Evolutionary conservation across 2,113 vertebrate genomes (phyloP), one percentile per base, ranked within the genome.

Genomic region (Nothocercus julius): DNA sequence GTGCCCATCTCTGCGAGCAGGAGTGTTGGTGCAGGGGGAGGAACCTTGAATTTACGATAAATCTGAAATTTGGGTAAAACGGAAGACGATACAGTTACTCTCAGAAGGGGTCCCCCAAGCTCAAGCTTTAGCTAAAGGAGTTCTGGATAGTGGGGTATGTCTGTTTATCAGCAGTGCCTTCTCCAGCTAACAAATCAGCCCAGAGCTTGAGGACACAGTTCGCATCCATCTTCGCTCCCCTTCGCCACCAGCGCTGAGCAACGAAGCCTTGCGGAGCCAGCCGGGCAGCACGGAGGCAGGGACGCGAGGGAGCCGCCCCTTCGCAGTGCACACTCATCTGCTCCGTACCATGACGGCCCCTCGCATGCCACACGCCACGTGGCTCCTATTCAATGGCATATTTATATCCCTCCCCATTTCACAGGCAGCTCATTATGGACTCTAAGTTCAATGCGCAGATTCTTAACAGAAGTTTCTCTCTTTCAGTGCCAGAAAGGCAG

Each of bases 241-340:
- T 63, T 66, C 10, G 61, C 30, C 12, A 19, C 8, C 47, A 76
- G 38, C 30, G 73, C 3, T 56, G 54, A 82, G 49, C 38, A 87
- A 19, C 1, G 6, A 85, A 69, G 40, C 27, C 54, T 79, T 49
- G 91, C 56, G 18, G 44, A 20, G 20, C 28, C 2, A 87, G 30
- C 38, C 49, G 36, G 53, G 72, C 0, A 0, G 36, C 20, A 70
- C 5, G 18, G 61, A 91, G 59, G 28, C 25, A 32, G 67, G 64
- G 16, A 9, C 30, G 51, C 40, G 44, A 77, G 40, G 40, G 42
- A 87, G 40, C 32, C 83, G 19, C 5, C 15, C 34, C 47, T 61
- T 3, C 0, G 25, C 28, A 77, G 28, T 13, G 22, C 9, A n/a
- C 49, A 11, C 25, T 20, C n/a, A 2, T 34, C n/a, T 80, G 49